phyloP scores from a whole-genome alignment of 2,797 vertebrate genomes.

The Acanthis flammea region DNA sequence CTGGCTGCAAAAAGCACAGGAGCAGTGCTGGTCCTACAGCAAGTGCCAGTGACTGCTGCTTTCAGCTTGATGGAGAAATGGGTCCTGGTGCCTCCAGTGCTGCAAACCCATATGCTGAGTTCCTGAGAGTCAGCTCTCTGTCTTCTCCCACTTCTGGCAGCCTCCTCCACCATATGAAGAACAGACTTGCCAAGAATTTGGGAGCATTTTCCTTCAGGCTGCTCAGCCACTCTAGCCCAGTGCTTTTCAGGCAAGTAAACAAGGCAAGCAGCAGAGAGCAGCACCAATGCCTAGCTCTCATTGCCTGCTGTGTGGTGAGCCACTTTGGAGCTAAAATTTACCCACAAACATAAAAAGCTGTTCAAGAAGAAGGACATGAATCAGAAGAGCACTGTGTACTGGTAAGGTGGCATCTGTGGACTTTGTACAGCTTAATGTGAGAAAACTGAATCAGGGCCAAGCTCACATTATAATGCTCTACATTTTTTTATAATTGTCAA shows the following conservation, averaged over 20 bases:
- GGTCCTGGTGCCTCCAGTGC: neutral
- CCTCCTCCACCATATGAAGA: neutral
- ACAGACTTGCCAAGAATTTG: neutral
- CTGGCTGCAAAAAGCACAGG: neutral
- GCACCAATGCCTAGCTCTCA: neutral
- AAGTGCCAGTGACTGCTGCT: neutral
- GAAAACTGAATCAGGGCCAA: neutral
- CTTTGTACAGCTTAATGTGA: neutral
- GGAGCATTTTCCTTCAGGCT: neutral
- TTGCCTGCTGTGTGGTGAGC: neutral
- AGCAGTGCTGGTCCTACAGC: neutral
- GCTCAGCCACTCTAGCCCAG: neutral
- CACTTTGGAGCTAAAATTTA: neutral
- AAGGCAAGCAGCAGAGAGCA: neutral
- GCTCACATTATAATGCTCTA: neutral
- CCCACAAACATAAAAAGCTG: neutral
- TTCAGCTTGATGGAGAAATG: neutral
- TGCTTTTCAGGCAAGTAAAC: neutral
- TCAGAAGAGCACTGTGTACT: neutral
- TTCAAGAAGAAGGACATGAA: neutral
- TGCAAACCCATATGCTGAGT: neutral
- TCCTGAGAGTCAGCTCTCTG: neutral
- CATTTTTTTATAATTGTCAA: neutral
- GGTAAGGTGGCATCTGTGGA: neutral
- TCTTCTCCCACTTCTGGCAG: neutral